These are phyloP conservation scores for Phrynocephalus guinanensis DNA, from an alignment of 2,797 vertebrate genomes.

Conservation along the genomic window DNA sequence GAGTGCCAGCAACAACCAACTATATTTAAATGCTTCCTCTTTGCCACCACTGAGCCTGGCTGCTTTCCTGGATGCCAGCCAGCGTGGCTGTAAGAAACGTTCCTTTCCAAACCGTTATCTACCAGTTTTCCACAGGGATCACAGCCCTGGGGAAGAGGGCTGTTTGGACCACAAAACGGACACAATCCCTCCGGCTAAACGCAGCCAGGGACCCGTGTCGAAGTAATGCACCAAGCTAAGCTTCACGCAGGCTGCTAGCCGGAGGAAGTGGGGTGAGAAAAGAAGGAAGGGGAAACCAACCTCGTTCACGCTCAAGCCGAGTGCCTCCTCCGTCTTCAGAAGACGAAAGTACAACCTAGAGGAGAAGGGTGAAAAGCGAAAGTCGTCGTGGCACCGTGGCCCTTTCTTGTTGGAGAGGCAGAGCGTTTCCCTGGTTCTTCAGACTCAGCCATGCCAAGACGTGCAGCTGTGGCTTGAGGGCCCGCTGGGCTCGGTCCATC, in stretches of 20 bases:
- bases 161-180: too few species aligned
- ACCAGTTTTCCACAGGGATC: too few species aligned
- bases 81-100: background rate
- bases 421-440: accelerated
- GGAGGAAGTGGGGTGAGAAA: background rate
- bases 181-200: too few species aligned
- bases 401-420: background rate
- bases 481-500: too few species aligned
- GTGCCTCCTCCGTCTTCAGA: background rate
- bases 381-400: background rate
- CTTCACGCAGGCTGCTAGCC: background rate
- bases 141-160: too few species aligned
- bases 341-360: background rate
- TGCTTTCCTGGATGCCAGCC: background rate
- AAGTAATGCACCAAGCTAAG: background rate
- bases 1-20: background rate
- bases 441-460: background rate
- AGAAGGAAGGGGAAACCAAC: background rate
- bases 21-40: background rate
- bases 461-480: too few species aligned
- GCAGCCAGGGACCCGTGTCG: too few species aligned
- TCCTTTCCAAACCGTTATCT: too few species aligned
- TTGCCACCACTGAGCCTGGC: too few species aligned
- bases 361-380: background rate
- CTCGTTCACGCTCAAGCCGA: background rate